A percentile compares a stretch with the other conserved stretches of the same genome.
Evolutionary conservation across 2,888 invertebrate genomes (phyloP).

Genomic region (Drosophila sordidapex): DNA sequence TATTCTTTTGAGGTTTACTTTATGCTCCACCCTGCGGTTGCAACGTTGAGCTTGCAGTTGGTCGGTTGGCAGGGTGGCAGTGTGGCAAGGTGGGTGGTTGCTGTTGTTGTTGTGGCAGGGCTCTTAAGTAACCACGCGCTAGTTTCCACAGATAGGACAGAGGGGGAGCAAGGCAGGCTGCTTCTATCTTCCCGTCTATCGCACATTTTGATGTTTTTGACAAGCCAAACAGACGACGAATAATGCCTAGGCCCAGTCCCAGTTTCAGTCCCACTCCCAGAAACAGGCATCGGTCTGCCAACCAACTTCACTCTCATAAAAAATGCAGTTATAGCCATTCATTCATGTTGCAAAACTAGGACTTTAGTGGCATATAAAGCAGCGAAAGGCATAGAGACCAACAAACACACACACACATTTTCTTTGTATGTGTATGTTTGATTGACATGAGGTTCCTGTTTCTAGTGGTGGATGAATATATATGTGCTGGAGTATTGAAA

Average conservation of each 20-base stretch:
- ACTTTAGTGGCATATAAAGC: constrained; percentile 51
- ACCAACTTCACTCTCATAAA: constrained; percentile 51
- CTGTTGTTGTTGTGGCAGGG: constrained; percentile 14
- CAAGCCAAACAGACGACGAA: constrained; percentile 47
- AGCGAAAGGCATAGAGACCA: constrained; percentile 13
- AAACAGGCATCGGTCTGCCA: constrained; percentile 17
- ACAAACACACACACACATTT: constrained; percentile 13
- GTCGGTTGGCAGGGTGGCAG: constrained; percentile 16
- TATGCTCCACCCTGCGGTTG: constrained; percentile 51
- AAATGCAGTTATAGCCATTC: constrained; percentile 70
- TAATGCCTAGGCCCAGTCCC: constrained; percentile 3
- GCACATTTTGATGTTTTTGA: constrained; percentile 69
- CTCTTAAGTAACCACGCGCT: constrained; percentile 33
- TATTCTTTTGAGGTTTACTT: constrained; percentile 35
- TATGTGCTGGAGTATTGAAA: constrained; percentile 15
- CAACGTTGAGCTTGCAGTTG: constrained; percentile 29
- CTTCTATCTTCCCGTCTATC: constrained; percentile 54
- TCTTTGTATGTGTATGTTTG: constrained; percentile 19
- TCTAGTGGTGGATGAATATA: constrained; percentile 26
- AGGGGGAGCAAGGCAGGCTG: background rate
- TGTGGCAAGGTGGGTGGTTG: constrained; percentile 5
- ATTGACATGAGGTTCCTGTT: constrained; percentile 27
- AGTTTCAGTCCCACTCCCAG: constrained; percentile 1
- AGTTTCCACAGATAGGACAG: constrained; percentile 14
- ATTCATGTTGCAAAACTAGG: constrained; percentile 70